Evolutionary conservation across 2,888 invertebrate genomes (phyloP).

Genomic region (Cephus sareptanus): DNA sequence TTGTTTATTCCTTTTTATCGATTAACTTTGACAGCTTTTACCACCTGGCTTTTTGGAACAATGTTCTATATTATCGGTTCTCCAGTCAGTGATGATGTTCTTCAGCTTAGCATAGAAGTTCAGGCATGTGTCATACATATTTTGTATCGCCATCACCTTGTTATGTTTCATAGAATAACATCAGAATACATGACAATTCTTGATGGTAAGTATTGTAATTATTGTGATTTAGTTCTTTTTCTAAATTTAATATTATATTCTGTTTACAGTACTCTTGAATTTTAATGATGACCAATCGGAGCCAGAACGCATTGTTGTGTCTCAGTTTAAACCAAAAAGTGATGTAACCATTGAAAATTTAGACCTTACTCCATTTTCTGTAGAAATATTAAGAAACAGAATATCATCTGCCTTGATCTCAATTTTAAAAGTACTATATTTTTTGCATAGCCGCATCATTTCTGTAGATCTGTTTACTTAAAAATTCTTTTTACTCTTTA

Average conservation of each 20-base stretch:
- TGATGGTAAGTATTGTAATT: slow-evolving; percentile 39
- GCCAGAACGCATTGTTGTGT: slow-evolving; percentile 22
- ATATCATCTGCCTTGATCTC: slow-evolving; percentile 42
- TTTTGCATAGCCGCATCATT: neutral
- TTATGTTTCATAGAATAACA: slow-evolving; percentile 48
- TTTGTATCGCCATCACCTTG: slow-evolving; percentile 47
- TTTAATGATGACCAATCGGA: slow-evolving; percentile 32
- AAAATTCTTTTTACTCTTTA: slow-evolving; percentile 14
- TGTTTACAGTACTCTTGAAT: slow-evolving; percentile 51
- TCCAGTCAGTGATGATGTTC: slow-evolving; percentile 44
- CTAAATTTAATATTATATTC: slow-evolving; percentile 66
- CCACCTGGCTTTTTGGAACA: slow-evolving; percentile 76
- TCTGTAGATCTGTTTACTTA: neutral
- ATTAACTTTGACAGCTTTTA: slow-evolving; percentile 67
- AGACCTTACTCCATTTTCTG: slow-evolving; percentile 45
- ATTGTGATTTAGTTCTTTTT: slow-evolving; percentile 31
- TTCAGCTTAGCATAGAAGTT: slow-evolving; percentile 49
- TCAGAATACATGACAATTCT: slow-evolving; percentile 50
- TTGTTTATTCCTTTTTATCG: neutral
- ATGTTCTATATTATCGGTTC: slow-evolving; percentile 74
- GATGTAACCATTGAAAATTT: slow-evolving; percentile 42
- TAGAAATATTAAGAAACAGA: slow-evolving; percentile 37
- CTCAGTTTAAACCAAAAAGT: slow-evolving; percentile 44
- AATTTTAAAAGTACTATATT: slow-evolving; percentile 43
- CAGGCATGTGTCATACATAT: slow-evolving; percentile 57